Evolutionary conservation across 2,797 vertebrate genomes (phyloP).

Genomic region (Synanceia verrucosa): DNA sequence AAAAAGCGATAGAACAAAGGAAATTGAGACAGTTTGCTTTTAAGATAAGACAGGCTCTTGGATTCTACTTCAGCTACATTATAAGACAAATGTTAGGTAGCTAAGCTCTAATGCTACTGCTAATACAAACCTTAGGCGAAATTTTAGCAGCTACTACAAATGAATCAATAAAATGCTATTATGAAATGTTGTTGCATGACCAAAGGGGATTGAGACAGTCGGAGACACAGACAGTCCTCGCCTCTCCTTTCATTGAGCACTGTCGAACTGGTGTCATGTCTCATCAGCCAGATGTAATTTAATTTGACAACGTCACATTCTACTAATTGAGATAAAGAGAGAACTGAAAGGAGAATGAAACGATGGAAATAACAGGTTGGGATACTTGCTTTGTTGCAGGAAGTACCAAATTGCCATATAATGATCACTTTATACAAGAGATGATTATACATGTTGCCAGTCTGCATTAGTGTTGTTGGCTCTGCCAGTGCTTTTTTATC

Average conservation of each 20-base stretch:
- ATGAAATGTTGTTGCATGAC: slow-evolving; percentile 24
- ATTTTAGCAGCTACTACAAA: slow-evolving; percentile 10
- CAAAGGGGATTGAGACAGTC: slow-evolving; percentile 15
- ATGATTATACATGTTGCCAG: slow-evolving; percentile 25
- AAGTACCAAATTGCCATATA: slow-evolving; percentile 26
- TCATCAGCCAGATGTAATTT: slow-evolving; percentile 56
- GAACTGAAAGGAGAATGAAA: slow-evolving; percentile 17
- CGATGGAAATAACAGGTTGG: slow-evolving; percentile 25
- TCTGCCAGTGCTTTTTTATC: slow-evolving; percentile 3
- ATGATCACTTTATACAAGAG: slow-evolving; percentile 32
- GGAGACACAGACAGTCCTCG: slow-evolving; percentile 15
- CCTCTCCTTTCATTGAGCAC: slow-evolving; percentile 31
- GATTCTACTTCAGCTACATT: slow-evolving; percentile 12
- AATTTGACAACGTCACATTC: slow-evolving; percentile 60
- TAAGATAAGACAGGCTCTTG: slow-evolving; percentile 7
- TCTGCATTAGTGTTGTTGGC: slow-evolving; percentile 28
- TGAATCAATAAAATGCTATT: slow-evolving; percentile 44
- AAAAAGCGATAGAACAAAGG: not conserved
- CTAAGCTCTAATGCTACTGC: slow-evolving; percentile 14
- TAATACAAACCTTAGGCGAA: slow-evolving; percentile 29
- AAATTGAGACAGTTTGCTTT: slow-evolving; percentile 23
- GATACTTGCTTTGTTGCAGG: slow-evolving; percentile 27
- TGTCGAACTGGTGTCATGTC: slow-evolving; percentile 43
- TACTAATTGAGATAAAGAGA: slow-evolving; percentile 52
- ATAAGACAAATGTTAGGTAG: slow-evolving; percentile 8